These are phyloP conservation scores for Vireo griseus DNA, from an alignment of 2,797 vertebrate genomes.

Conservation along the genomic window DNA sequence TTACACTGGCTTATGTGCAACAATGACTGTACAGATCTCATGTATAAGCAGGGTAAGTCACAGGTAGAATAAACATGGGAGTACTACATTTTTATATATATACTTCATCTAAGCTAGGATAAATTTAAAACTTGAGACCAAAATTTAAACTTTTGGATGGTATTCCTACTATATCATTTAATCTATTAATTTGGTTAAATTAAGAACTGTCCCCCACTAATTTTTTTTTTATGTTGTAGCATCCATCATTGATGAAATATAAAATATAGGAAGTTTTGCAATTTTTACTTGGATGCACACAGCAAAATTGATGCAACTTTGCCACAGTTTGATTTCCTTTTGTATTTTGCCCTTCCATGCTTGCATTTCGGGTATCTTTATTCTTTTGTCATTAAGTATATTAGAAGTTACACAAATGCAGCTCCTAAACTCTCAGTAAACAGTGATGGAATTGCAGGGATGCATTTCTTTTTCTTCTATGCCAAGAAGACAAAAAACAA, in stretches of 20 bases:
- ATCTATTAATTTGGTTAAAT: neutral
- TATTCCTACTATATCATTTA: neutral
- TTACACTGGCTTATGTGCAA: neutral
- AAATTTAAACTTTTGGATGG: neutral
- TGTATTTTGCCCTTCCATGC: neutral
- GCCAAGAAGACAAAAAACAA: neutral
- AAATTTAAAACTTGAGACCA: neutral
- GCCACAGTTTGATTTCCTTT: neutral
- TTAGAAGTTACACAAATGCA: neutral
- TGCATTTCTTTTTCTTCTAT: neutral
- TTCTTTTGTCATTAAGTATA: neutral
- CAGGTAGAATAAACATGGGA: neutral
- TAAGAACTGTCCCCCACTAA: rapidly evolving
- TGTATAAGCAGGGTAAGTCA: neutral
- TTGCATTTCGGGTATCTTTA: neutral
- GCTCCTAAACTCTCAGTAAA: neutral
- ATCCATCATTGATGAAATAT: neutral
- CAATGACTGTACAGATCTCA: neutral
- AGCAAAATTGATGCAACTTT: neutral
- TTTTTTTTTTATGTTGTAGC: neutral
- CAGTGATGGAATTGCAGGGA: neutral
- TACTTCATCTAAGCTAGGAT: neutral
- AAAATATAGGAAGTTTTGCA: neutral
- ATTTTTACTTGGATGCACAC: neutral
- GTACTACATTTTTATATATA: neutral